Base-by-base conservation (phyloP, 2,113 vertebrate species). In the Rhadina sibilatrix region DNA sequence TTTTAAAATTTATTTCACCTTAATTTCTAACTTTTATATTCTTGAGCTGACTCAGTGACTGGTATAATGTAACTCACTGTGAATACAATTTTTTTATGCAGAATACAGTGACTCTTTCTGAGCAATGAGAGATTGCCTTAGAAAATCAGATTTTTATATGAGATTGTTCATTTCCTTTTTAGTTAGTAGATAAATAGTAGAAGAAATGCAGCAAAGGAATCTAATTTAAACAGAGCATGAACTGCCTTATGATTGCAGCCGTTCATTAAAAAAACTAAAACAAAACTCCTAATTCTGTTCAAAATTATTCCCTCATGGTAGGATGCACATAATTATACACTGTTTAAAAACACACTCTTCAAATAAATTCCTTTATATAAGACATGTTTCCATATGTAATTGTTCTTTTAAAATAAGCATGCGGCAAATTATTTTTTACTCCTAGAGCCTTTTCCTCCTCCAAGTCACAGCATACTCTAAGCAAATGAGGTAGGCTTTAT, bases 211-310 rank as follows among this genome's bases (percentile, higher is more conserved):
- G 95, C 96, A 94, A 85, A 69, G 91, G 94, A 95, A 97, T 96
- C 92, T 94, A 97, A 97, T 97, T 96, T 97, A 97, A 97, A 88
- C 72, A 94, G 94, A 94, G 81, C 75, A 93, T 89, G 88, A 91
- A 94, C 69, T 78, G 75, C 60, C 57, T 94, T 83, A 64, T 92
- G 93, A 97, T 96, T 97, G 93, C 94, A 96, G 88, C 56, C 64
- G 52, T 94, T 97, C 92, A 91, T 93, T 96, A 77, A 83, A 95
- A 97, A 97, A 97, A 96, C 84, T 93, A 97, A 96, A 92, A 66
- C 59, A 88, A 86, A 93, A 80, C 23, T 80, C 59, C 90, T 95
- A 97, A 97, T 93, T 92, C 61, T 64, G 81, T 87, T 97, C 89
- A 93, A 95, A 97, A 97, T 95, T 94, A 97, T 96, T 94, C 85